Evolutionary conservation across 2,888 invertebrate species (phyloP), one percentile per base, ranked within the genome.

Genomic region (Pedicia rivosa): DNA sequence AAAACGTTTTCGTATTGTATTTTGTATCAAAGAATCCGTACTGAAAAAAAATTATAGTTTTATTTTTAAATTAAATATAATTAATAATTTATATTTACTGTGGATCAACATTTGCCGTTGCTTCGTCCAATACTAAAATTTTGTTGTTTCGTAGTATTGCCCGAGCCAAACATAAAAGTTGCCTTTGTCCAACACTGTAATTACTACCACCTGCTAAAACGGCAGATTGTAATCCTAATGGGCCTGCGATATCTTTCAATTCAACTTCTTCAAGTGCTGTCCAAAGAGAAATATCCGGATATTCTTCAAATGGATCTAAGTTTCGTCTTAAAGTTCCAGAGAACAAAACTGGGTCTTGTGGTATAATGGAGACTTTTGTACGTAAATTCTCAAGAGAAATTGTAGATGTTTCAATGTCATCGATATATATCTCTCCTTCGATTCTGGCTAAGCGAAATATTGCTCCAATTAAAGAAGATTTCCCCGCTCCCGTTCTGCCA

Each of bases 131-230:
- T 48, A 87, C 76, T 1, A 88, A 64, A 46, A 88, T 74, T 44
- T 70, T 72, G 54, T 83, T 84, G 37, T 76, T 75, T 22, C 78
- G 66, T 26, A 88, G 62, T 46, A 88, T 76, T 20, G 87, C 86
- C 37, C 88, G 67, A 2, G 86, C 87, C 33, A 88, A 65, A 54
- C 87, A 88, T 36, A 88, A 72, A 19, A 88, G 62, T 48, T 76
- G 76, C 9, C 71, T 53, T 51, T 76, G 74, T 0, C 75, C 76
- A 7, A 73, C 70, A 44, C 72, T 72, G 43, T 69, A 67, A 48
- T 72, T 72, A 10, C 62, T 54, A 2, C 72, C 72, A n/a, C 68
- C 65, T 46, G 72, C 69, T 2, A 63, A 53, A 24, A 74, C 66
- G 26, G 59, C 54, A 5, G 62, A 57, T 37, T 70, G 64, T n/a